Base-by-base conservation (phyloP, 2,113 vertebrate genomes). In the Cephalopholis sonnerati region DNA sequence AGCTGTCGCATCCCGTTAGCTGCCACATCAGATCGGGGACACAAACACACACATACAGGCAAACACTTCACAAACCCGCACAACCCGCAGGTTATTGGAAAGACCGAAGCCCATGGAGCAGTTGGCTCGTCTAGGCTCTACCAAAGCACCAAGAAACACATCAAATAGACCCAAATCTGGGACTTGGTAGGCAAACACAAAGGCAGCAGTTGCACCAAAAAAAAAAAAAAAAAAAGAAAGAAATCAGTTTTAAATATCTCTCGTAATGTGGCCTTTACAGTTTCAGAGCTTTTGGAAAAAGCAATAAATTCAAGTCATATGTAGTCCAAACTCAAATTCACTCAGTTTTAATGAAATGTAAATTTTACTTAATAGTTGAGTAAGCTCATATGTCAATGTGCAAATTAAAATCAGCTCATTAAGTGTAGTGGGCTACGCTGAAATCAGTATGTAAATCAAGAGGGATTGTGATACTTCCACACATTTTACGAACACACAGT, bases 1-100 rank as follows among this genome's bases (percentile, higher is more conserved):
- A 89, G 84, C 88, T 86, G 83, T 90, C 87, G 79, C 84, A 89
- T 89, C 84, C 69, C 75, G 79, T 92, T 84, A 89, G 90, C 83
- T 74, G 72, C 71, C 79, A 77, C 87, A 75, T 92, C 87, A 85
- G 83, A 91, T 87, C 41, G 62, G 51, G 57, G 84, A 77, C 66
- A 84, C 87, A 87, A 81, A 85, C 55, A 46, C 71, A 67, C 68
- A 57, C 6, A 55, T 18, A 9, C 51, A 32, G 64, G 53, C 67
- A 64, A 69, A 83, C 74, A 67, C 77, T 80, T 58, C 70, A 55
- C 87, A 82, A 85, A 86, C 78, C 64, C 84, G 24, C 79, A 79
- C 57, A 83, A 80, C 77, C 84, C 86, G 64, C 75, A 27, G 77
- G 89, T 90, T 91, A 82, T 90, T 91, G 91, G 84, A 87, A 79